These are phyloP conservation scores for Carterocephalus palaemon DNA, from an alignment of 2,888 invertebrate species.

Conservation along the genomic window DNA sequence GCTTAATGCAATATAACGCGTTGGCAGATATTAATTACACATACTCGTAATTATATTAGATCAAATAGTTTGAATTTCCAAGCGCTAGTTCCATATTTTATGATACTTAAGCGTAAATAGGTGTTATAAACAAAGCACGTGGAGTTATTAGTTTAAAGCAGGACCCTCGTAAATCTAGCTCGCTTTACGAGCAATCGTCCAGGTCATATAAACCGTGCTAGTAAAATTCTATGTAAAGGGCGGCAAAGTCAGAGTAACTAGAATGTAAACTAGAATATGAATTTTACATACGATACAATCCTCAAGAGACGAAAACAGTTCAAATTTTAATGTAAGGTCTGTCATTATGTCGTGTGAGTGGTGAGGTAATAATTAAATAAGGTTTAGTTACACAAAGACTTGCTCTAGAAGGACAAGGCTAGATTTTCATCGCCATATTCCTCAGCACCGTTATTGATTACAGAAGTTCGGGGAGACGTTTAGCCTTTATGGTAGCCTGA, in stretches of 20 bases:
- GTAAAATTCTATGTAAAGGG: constrained; percentile 2
- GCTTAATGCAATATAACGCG: too few relatives aligned
- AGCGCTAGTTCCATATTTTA: constrained; percentile 9
- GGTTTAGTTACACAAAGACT: too few relatives aligned
- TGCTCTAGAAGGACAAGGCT: too few relatives aligned
- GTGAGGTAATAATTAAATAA: too few relatives aligned
- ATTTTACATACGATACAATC: too few relatives aligned
- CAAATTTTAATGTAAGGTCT: too few relatives aligned
- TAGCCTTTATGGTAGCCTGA: too few relatives aligned
- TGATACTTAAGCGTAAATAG: constrained; percentile 17
- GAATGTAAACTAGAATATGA: background rate
- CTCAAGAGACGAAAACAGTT: too few relatives aligned
- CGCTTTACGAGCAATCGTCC: constrained; percentile 6
- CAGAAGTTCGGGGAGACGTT: too few relatives aligned
- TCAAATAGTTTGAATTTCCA: constrained; percentile 12
- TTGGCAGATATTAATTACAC: background rate
- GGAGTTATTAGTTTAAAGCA: constrained; percentile 23
- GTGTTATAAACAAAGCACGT: constrained; percentile 22
- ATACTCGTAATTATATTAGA: constrained; percentile 5
- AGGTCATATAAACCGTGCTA: constrained; percentile 7
- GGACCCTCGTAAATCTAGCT: constrained; percentile 20
- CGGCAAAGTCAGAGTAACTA: background rate
- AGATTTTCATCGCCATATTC: too few relatives aligned
- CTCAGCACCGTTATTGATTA: too few relatives aligned
- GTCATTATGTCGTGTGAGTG: too few relatives aligned